Conservation (phyloP, 2,113 vertebrate species). For the Hemicordylus capensis region DNA sequence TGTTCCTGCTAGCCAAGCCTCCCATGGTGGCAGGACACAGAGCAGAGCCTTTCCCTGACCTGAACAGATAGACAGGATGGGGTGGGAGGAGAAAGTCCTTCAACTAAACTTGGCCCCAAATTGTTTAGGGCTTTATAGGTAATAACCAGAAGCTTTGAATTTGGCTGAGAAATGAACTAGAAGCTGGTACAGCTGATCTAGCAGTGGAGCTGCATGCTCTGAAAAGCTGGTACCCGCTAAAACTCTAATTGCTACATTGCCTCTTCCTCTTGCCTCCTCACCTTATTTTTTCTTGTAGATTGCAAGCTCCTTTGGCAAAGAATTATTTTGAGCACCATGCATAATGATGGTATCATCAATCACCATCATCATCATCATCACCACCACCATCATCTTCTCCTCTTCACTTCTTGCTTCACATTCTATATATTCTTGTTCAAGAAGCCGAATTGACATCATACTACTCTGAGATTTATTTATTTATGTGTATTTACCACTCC, state of each 20-base stretch:
- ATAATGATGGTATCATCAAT: not conserved
- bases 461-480: not conserved
- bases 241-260: too few relatives aligned
- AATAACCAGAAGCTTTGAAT: too few relatives aligned
- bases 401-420: not conserved
- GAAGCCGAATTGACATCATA: not conserved
- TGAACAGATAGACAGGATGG: too few relatives aligned
- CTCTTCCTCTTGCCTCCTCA: not conserved
- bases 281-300: not conserved
- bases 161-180: not conserved
- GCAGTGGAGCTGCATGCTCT: not conserved
- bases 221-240: too few relatives aligned
- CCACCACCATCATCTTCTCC: not conserved
- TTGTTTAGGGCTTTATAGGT: too few relatives aligned
- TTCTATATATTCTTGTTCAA: not conserved
- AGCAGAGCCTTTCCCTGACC: too few relatives aligned
- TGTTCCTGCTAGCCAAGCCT: too few relatives aligned
- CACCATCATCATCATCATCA: not conserved
- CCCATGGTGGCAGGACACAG: too few relatives aligned
- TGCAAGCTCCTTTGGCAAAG: not conserved
- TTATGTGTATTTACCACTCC: too few relatives aligned
- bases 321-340: not conserved
- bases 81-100: too few relatives aligned
- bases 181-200: not conserved
- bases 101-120: too few relatives aligned